Conservation (phyloP, 1,140 invertebrate species). For the Sycophila sp. region DNA sequence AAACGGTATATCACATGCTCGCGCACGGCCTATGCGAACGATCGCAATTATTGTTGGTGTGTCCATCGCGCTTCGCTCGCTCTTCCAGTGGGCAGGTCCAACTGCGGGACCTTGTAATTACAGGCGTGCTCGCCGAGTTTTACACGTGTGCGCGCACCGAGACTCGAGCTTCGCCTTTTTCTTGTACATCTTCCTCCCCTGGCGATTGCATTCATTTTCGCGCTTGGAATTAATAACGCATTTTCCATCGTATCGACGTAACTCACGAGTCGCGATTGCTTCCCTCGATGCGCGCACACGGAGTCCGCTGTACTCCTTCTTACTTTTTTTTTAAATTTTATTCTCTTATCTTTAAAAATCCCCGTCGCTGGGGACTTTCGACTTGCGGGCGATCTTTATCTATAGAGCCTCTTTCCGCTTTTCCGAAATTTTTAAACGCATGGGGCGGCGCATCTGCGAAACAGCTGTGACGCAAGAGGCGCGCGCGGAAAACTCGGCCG, state of each 20-base stretch:
- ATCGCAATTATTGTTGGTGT: not conserved
- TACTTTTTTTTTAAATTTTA: too few relatives aligned
- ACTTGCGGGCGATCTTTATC: not conserved
- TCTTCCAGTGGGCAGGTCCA: too few relatives aligned
- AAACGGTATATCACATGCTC: conserved; percentile 32
- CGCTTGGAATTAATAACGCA: not conserved
- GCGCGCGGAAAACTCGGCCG: not conserved
- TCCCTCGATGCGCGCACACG: too few relatives aligned
- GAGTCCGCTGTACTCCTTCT: too few relatives aligned
- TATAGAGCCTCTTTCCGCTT: too few relatives aligned
- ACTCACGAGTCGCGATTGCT: not conserved
- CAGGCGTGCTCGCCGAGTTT: not conserved
- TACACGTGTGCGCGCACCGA: not conserved
- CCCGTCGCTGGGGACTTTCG: too few relatives aligned
- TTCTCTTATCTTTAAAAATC: too few relatives aligned
- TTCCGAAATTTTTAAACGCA: not conserved
- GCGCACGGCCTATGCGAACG: conserved; percentile 28
- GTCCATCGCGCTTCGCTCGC: not conserved
- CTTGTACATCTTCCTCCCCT: not conserved
- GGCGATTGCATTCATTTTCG: not conserved
- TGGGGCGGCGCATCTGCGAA: not conserved
- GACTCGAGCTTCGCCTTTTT: conserved; percentile 5
- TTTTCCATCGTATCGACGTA: not conserved
- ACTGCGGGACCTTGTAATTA: conserved; percentile 1
- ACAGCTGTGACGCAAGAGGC: not conserved